Conservation (phyloP, 2,113 vertebrate species). For the human (Homo sapiens) region DNA sequence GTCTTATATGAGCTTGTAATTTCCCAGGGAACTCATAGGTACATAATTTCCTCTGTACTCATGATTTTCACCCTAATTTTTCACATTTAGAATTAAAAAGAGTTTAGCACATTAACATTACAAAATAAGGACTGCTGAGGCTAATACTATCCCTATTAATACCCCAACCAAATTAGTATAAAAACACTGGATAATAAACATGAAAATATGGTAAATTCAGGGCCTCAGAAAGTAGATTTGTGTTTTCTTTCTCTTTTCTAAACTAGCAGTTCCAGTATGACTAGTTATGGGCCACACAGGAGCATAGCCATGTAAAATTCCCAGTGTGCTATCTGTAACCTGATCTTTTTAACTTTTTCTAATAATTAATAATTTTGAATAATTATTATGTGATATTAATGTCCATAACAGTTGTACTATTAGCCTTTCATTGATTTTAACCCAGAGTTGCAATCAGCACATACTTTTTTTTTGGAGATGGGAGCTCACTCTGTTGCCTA, state of each 20-base stretch:
- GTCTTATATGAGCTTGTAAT: fast-evolving
- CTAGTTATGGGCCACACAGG: neutral
- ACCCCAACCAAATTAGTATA: neutral
- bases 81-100: neutral
- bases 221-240: neutral
- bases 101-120: neutral
- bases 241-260: neutral
- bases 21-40: neutral
- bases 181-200: neutral
- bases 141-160: neutral
- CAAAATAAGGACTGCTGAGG: neutral
- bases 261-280: neutral
- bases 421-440: neutral
- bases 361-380: neutral
- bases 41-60: neutral
- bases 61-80: neutral
- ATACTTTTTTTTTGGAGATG: too few relatives aligned
- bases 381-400: neutral
- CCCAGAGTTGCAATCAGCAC: neutral
- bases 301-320: neutral
- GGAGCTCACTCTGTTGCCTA: too few relatives aligned
- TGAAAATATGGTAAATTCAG: neutral
- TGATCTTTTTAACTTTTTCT: neutral
- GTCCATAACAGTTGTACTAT: too few relatives aligned
- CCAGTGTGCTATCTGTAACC: neutral